Percentiles rank a stretch among this genome's conserved stretches.
These are phyloP conservation scores for Pardosa pseudoannulata DNA, from an alignment of 2,888 invertebrate species.

Conservation along the genomic window DNA sequence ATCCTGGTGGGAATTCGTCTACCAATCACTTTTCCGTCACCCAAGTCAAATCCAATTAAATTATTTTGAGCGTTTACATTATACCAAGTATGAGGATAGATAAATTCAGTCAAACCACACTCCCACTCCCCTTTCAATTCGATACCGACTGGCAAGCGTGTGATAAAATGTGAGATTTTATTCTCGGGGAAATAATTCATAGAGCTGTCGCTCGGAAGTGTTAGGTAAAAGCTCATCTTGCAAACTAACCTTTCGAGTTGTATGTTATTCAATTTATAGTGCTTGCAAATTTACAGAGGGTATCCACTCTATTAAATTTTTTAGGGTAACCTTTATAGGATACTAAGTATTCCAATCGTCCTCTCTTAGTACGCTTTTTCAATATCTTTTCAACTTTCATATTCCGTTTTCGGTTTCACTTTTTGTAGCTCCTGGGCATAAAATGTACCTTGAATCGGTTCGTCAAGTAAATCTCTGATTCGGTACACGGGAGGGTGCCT, in stretches of 20 bases:
- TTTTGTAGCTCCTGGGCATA: conserved; percentile 43
- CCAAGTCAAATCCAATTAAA: too few relatives aligned
- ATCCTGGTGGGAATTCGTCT: conserved; percentile 9
- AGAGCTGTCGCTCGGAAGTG: conserved; percentile 74
- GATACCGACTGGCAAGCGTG: conserved; percentile 74
- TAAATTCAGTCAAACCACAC: too few relatives aligned
- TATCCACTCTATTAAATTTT: conserved; percentile 28
- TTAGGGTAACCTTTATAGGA: conserved; percentile 30
- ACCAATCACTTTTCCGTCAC: too few relatives aligned
- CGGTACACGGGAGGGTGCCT: conserved; percentile 6
- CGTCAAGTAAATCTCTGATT: too few relatives aligned
- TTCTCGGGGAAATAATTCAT: conserved; percentile 75
- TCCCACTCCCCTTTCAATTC: conserved; percentile 74
- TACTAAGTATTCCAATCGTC: conserved; percentile 24
- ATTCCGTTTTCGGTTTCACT: conserved; percentile 8
- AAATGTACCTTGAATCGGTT: conserved; percentile 26
- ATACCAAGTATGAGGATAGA: too few relatives aligned
- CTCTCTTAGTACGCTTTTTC: conserved; percentile 12
- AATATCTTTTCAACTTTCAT: conserved; percentile 32
- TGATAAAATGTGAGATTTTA: conserved; percentile 74
- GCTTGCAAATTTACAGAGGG: background rate
- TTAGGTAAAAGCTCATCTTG: conserved; percentile 67
- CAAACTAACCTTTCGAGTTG: background rate
- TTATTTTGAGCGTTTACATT: conserved; percentile 21
- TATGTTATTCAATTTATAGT: conserved; percentile 9